Percentiles rank a stretch among this genome's conserved stretches.
Conservation (phyloP, 2,797 vertebrate genomes). For the Sebastes kiyomatsui region DNA sequence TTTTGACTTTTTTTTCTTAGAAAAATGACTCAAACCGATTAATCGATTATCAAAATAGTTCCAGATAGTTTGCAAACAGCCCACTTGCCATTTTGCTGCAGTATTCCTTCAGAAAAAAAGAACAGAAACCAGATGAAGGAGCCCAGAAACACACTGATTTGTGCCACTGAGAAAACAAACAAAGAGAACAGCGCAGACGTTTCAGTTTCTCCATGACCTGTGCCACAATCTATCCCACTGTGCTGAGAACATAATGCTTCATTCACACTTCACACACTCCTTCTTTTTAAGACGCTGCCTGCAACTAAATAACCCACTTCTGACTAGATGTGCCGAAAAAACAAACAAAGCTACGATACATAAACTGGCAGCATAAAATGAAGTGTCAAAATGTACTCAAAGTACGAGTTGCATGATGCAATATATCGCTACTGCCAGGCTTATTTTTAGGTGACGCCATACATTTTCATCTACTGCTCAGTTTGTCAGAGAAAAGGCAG, state of each 20-base stretch:
- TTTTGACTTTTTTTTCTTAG: no score
- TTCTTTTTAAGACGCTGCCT: not conserved
- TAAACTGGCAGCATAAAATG: not conserved
- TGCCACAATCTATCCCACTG: not conserved
- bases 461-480: not conserved
- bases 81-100: not conserved
- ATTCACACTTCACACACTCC: not conserved
- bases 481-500: not conserved
- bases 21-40: no score
- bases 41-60: no score
- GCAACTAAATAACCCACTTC: not conserved
- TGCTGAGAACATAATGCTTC: not conserved
- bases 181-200: not conserved
- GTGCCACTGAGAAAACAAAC: conserved; percentile 1
- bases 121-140: not conserved
- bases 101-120: not conserved
- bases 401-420: not conserved
- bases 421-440: not conserved
- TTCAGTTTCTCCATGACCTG: not conserved
- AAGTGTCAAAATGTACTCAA: not conserved
- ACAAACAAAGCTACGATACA: not conserved
- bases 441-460: not conserved
- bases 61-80: not conserved
- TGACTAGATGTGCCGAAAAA: not conserved
- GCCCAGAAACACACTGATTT: not conserved